Percentiles rank a stretch among this genome's conserved stretches.
Evolutionary conservation across 2,113 vertebrate genomes (phyloP).

Genomic region (Eulemur rufifrons): DNA sequence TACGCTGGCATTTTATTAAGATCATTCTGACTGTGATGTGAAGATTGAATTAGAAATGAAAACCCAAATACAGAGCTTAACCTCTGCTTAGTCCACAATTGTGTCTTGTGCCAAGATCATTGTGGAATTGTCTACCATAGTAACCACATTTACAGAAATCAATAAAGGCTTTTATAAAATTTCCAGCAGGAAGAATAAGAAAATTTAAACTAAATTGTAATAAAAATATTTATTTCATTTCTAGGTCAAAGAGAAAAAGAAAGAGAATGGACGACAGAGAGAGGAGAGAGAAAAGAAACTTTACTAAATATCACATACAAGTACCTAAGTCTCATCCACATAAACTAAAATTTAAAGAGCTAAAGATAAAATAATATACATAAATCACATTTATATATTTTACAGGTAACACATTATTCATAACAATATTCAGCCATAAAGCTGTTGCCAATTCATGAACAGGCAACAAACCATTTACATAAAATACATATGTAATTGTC

Average conservation of each 20-base stretch:
- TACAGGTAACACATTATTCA: not conserved
- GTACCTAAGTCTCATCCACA: not conserved
- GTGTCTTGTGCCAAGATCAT: not conserved
- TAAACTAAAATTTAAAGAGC: not conserved
- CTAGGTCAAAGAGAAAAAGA: not conserved
- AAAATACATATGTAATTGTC: conserved; percentile 13
- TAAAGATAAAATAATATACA: not conserved
- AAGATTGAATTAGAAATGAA: not conserved
- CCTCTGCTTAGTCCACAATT: not conserved
- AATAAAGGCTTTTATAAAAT: not conserved
- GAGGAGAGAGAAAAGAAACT: not conserved
- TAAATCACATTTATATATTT: not conserved
- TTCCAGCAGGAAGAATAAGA: not conserved
- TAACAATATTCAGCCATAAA: not conserved
- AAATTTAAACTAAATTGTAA: not conserved
- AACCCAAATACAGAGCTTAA: not conserved
- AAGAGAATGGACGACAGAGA: not conserved
- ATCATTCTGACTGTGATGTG: not conserved
- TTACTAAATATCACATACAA: not conserved
- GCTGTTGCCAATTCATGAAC: not conserved
- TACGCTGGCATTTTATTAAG: not conserved
- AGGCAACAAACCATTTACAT: not conserved
- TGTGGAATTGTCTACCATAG: not conserved
- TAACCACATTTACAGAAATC: not conserved
- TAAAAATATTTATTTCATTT: not conserved